These are phyloP conservation scores for Porites cylindrica DNA, from an alignment of 92 coral and sea anemone species.

Conservation along the genomic window DNA sequence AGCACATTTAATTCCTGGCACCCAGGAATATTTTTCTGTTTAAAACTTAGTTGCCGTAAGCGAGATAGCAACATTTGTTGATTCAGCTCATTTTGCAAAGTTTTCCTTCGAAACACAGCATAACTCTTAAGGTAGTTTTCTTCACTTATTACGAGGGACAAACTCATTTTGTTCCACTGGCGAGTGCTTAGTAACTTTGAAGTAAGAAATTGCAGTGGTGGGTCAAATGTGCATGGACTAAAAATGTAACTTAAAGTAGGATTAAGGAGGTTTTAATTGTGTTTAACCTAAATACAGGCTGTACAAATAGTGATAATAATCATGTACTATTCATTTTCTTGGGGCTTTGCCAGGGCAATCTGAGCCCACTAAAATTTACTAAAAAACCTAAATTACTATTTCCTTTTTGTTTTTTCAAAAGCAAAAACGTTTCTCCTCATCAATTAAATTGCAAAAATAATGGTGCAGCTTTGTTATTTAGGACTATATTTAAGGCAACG, in stretches of 20 bases:
- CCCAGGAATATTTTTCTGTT: background rate
- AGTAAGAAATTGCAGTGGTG: background rate
- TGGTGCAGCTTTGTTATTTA: too few relatives aligned
- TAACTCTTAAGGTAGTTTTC: background rate
- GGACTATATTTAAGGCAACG: too few relatives aligned
- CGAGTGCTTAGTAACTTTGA: background rate
- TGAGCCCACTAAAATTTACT: too few relatives aligned
- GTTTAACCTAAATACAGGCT: background rate
- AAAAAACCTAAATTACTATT: too few relatives aligned
- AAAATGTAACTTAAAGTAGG: background rate
- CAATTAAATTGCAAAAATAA: too few relatives aligned
- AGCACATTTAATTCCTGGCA: conserved; percentile 1
- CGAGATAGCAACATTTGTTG: background rate
- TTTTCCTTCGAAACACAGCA: background rate
- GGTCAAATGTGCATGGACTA: background rate
- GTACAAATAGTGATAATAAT: background rate
- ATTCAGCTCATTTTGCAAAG: background rate
- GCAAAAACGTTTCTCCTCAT: too few relatives aligned
- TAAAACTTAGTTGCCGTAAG: background rate
- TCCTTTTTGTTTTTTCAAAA: too few relatives aligned
- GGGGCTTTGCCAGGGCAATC: background rate
- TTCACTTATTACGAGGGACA: background rate
- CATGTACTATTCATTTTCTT: too few relatives aligned
- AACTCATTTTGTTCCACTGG: background rate
- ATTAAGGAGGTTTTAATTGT: background rate